Base-by-base conservation (phyloP, 2,797 vertebrate genomes). In the Neosilurus mollespiculum region DNA sequence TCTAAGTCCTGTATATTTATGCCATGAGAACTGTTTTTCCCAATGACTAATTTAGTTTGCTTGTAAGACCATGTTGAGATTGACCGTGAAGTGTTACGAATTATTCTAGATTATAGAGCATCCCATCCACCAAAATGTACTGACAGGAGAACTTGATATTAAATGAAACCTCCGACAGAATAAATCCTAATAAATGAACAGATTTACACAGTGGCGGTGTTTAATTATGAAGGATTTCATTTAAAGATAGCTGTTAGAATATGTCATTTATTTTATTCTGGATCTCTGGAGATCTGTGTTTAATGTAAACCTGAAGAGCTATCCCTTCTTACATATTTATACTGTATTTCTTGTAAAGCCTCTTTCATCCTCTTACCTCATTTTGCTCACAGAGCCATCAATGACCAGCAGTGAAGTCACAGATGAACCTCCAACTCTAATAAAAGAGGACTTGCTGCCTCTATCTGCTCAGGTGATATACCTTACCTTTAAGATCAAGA, bases 381-480 rank as follows among this genome's bases (percentile, higher is more conserved):
- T 59, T 49, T 64, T 22, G 4, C 22, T 77, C 80, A 80, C 86
- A 95, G 94, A 94, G 80, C 91, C 92, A 43, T 87, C 93, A 81
- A 89, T 91, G 78, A 90, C 92, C 82, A 93, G 95, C 82, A 96
- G 95, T 1, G 98, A 99, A 89, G 96, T 97, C 24, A 96, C 97
- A 14, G 98, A 99, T 24, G 98, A 99, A 90, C 98, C 98, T 80
- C 98, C 98, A 0, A 99, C 97, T 88, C 95, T 99, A 77, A 99
- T 97, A 61, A 99, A 99, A 91, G 98, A 99, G 91, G 98, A 99
- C 80, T 96, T 96, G 14, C 95, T 96, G 72, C 85, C 88, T 64
- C 79, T 88, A 24, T 86, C 88, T 78, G 80, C 84, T 81, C 87
- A 85, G 85, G 88, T 89, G 77, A 54, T 20, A 18, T 51, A 53